These are phyloP conservation scores for Ptilodon capucinus DNA, from an alignment of 2,888 invertebrate species.

Conservation along the genomic window DNA sequence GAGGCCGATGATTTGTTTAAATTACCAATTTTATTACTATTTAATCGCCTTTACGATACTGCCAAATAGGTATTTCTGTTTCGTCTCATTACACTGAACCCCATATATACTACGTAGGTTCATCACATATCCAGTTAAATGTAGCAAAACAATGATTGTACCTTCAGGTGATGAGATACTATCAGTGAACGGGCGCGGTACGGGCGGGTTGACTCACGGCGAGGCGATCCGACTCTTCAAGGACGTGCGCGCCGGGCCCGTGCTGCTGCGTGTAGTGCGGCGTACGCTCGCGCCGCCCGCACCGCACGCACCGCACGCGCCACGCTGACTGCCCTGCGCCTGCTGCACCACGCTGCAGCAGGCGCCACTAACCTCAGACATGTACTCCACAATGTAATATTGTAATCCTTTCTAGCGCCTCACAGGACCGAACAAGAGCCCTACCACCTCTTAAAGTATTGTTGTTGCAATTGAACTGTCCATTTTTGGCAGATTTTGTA, in stretches of 20 bases:
- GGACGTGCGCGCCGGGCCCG: constrained; percentile 89
- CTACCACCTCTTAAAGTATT: too few species aligned
- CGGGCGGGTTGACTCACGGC: constrained; percentile 89
- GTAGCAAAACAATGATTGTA: constrained; percentile 2
- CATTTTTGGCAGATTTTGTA: too few species aligned
- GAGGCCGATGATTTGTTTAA: too few species aligned
- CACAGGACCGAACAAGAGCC: too few species aligned
- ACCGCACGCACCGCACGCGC: constrained; percentile 79
- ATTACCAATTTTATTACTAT: too few species aligned
- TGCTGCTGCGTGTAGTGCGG: constrained; percentile 88
- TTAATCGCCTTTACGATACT: too few species aligned
- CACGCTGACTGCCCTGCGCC: constrained; percentile 80
- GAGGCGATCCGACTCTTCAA: constrained; percentile 91
- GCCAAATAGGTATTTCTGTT: too few species aligned
- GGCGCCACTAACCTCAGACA: constrained; percentile 30
- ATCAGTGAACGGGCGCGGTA: constrained; percentile 89
- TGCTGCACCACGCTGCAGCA: constrained; percentile 66
- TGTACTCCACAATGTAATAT: constrained; percentile 62
- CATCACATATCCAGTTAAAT: not conserved
- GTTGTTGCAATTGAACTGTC: too few species aligned
- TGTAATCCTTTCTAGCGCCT: too few species aligned
- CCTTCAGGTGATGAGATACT: constrained; percentile 90
- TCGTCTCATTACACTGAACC: too few species aligned
- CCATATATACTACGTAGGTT: not conserved
- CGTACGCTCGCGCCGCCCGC: constrained; percentile 68